A percentile compares a stretch with the other conserved stretches of the same genome.
Conservation (phyloP, 2,113 vertebrate genomes). For the Suricata suricatta region DNA sequence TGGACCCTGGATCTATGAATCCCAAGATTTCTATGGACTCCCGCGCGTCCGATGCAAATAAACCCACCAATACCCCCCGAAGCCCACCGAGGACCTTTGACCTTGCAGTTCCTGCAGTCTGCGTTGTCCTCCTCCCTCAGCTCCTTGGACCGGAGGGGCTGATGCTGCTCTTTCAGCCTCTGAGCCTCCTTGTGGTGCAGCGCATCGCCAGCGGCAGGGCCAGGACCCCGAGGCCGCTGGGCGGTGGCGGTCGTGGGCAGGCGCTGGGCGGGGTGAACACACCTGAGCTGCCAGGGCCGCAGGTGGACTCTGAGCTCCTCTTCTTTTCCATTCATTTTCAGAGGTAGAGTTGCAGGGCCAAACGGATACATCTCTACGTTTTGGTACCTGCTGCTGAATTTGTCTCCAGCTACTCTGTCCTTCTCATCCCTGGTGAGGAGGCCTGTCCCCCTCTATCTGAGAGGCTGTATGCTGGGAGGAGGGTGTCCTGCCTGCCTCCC, state of each 20-base stretch:
- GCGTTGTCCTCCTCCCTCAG: slow-evolving; percentile 95
- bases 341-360: not conserved
- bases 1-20: slow-evolving; percentile 99
- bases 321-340: not conserved
- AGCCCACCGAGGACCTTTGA: slow-evolving; percentile 98
- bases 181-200: slow-evolving; percentile 94
- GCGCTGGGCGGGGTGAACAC: not conserved
- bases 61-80: slow-evolving; percentile 99
- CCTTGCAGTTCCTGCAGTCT: slow-evolving; percentile 95
- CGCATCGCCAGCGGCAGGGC: slow-evolving; percentile 87
- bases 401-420: not conserved
- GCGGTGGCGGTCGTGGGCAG: not conserved
- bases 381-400: not conserved
- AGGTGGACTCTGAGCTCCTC: slow-evolving; percentile 31
- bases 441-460: not conserved
- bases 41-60: slow-evolving; percentile 98
- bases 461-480: not conserved
- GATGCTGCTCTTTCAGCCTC: slow-evolving; percentile 97
- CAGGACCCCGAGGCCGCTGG: not conserved
- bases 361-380: not conserved
- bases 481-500: not conserved
- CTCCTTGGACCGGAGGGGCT: slow-evolving; percentile 93
- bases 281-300: slow-evolving; percentile 1
- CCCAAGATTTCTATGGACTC: slow-evolving; percentile 98
- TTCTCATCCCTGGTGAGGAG: not conserved